A percentile compares a stretch with the other conserved stretches of the same genome.
phyloP scores from a whole-genome alignment of 2,888 invertebrate species.

The Drosophila mimetica region DNA sequence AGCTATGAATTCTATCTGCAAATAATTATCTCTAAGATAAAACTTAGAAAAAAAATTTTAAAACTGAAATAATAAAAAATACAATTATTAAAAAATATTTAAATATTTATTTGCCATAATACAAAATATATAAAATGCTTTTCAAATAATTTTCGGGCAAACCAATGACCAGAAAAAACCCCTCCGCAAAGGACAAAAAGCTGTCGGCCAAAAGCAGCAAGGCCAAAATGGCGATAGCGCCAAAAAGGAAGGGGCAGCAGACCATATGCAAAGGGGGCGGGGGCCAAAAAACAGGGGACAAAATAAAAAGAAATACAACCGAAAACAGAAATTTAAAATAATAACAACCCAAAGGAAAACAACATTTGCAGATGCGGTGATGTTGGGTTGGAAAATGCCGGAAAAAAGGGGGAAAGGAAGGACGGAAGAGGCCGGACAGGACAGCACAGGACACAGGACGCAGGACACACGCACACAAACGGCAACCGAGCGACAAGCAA shows the following conservation, averaged over 20 bases:
- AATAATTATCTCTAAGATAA: too few relatives aligned
- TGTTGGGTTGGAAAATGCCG: constrained; percentile 29
- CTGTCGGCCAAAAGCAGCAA: background rate
- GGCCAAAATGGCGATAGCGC: constrained; percentile 5
- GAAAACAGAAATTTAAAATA: constrained; percentile 69
- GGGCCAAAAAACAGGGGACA: constrained; percentile 8
- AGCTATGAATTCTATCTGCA: too few relatives aligned
- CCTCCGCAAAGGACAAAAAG: background rate
- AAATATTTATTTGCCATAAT: too few relatives aligned
- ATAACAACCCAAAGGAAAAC: constrained; percentile 81
- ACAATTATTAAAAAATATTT: too few relatives aligned
- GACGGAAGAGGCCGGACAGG: constrained; percentile 37
- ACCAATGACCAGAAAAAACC: background rate
- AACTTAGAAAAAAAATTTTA: too few relatives aligned
- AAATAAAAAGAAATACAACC: constrained; percentile 18
- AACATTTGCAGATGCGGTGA: constrained; percentile 74
- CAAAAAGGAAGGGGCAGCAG: constrained; percentile 11
- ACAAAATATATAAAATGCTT: background rate
- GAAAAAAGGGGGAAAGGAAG: background rate
- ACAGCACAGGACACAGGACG: constrained; percentile 63
- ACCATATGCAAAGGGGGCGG: constrained; percentile 56
- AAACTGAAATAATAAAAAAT: too few relatives aligned
- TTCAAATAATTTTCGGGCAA: background rate
- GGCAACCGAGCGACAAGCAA: constrained; percentile 13
- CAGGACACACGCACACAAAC: constrained; percentile 15